Evolutionary conservation across 2,797 vertebrate genomes (phyloP).

Genomic region (Rhabdophis nuchalis): DNA sequence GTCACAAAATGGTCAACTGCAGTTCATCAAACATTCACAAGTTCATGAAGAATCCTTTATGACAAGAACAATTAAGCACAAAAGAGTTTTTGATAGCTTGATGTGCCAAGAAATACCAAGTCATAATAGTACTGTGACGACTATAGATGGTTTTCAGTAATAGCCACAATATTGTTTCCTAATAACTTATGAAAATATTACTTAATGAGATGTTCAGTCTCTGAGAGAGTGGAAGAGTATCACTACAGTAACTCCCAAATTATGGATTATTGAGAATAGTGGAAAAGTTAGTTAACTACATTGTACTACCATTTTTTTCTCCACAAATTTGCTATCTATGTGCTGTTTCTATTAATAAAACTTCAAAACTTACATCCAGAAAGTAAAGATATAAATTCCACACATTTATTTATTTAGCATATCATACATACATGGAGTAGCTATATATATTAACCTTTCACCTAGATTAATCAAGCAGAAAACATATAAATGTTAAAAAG

Average conservation of each 20-base stretch:
- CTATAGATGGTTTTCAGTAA: neutral
- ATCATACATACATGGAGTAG: too few relatives aligned
- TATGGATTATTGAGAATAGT: neutral
- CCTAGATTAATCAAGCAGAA: too few relatives aligned
- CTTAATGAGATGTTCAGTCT: neutral
- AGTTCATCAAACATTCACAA: neutral
- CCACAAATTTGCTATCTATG: neutral
- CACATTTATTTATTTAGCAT: neutral
- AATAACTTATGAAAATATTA: neutral
- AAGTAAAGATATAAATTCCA: neutral
- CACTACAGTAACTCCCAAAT: neutral
- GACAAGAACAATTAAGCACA: accelerated
- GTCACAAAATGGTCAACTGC: slow-evolving; percentile 12
- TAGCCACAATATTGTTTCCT: neutral
- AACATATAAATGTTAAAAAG: neutral
- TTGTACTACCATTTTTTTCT: neutral
- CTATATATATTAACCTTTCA: too few relatives aligned
- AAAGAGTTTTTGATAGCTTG: neutral
- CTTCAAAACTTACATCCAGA: neutral
- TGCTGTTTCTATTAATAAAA: neutral
- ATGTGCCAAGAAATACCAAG: neutral
- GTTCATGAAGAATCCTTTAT: neutral
- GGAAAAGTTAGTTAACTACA: neutral
- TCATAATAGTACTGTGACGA: neutral
- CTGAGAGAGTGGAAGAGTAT: slow-evolving; percentile 2